These are phyloP conservation scores for Pachycephala philippinensis DNA, from an alignment of 2,113 vertebrate species.

Conservation along the genomic window DNA sequence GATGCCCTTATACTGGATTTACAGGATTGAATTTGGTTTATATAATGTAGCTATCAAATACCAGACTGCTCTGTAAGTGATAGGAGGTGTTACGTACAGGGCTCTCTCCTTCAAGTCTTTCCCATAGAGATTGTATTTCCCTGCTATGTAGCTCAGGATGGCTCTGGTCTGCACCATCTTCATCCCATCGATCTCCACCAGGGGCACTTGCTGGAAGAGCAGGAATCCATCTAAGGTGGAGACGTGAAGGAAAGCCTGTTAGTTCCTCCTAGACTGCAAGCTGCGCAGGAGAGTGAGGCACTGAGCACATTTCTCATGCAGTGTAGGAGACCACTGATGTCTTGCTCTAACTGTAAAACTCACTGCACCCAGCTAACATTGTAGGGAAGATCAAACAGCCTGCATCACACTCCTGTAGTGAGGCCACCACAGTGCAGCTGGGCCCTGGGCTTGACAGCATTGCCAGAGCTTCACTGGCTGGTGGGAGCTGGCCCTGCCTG, in stretches of 20 bases:
- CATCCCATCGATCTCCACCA: slow-evolving; percentile 92
- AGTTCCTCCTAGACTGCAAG: not conserved
- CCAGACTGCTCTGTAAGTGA: not conserved
- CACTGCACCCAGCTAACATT: not conserved
- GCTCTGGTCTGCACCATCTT: slow-evolving; percentile 86
- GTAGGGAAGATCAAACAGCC: not conserved
- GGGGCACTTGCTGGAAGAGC: slow-evolving; percentile 87
- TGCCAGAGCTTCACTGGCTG: not conserved
- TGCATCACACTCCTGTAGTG: not conserved
- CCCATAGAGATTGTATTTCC: slow-evolving; percentile 86
- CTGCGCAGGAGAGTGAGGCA: not conserved
- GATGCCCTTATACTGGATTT: not conserved
- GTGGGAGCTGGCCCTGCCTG: not conserved
- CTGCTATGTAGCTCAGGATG: slow-evolving; percentile 87
- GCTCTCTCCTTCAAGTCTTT: slow-evolving; percentile 83
- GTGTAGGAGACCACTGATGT: not conserved
- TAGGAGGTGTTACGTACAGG: slow-evolving; percentile 66
- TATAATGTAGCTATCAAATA: not conserved
- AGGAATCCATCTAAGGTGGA: slow-evolving; percentile 68
- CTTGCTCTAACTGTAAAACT: not conserved
- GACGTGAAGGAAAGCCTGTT: not conserved
- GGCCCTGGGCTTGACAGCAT: not conserved
- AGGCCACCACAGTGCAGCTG: not conserved
- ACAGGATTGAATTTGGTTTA: not conserved
- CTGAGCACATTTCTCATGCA: not conserved